Base-by-base conservation (phyloP, 2,888 invertebrate genomes). In the Drosophila subsilvestris region DNA sequence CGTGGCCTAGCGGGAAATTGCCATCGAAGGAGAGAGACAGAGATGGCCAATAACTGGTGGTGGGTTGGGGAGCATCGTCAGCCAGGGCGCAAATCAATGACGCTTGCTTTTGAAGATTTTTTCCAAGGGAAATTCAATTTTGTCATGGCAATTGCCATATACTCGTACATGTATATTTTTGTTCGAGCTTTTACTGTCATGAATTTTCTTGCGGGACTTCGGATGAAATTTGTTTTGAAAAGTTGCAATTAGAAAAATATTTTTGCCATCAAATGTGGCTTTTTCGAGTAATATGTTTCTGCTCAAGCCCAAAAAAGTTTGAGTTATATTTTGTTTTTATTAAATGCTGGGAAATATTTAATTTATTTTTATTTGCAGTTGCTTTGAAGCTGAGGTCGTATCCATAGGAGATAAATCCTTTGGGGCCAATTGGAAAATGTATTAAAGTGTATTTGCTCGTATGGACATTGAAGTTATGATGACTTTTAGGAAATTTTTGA, bases 61-160 rank as follows among this genome's bases (percentile, higher is more conserved):
- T 2, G 32, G 8, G 18, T n/a, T 32, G 53, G 45, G 48, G 20
- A 20, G 43, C 42, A 10, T 27, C 27, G 8, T 27, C 27, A 29
- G 3, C 10, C 4, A 32, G 32, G 48, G 29, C 51, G 37, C 51
- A 66, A 81, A 85, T 85, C 85, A 69, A 72, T 71, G 66, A 75
- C 51, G 74, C 70, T 63, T 68, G 70, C 83, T 78, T 85, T 82
- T 82, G 76, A 82, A 80, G 82, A 82, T 78, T 79, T 70, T 55
- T 58, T 60, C 47, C 56, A 50, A 32, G 58, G 78, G 54, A 82
- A 85, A 82, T 82, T 82, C 67, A 78, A 80, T 82, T 82, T 75
- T 56, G 56, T 66, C 63, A 51, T 62, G 59, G 60, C 71, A 84
- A 74, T 73, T 54, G 72, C 58, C 20, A 43, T n/a, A 42, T 20